A percentile compares a stretch with the other conserved stretches of the same genome.
These are phyloP conservation scores for Anastatus disparis DNA, from an alignment of 1,140 invertebrate species.

Conservation along the genomic window DNA sequence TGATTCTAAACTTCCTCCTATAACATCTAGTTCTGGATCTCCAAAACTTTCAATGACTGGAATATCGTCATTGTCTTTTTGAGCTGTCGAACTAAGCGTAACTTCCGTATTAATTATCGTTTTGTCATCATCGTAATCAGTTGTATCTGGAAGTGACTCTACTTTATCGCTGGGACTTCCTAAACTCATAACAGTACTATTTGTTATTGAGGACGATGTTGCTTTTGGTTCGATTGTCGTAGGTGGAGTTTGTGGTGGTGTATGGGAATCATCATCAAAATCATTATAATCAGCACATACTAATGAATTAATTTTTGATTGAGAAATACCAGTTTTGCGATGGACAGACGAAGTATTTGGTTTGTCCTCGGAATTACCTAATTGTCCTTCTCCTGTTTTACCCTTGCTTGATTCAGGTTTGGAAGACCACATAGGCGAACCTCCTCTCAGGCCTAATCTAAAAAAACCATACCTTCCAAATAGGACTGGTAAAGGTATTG, in stretches of 20 bases:
- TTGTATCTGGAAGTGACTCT: conserved; percentile 64
- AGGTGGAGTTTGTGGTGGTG: conserved; percentile 70
- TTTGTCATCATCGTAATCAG: conserved; percentile 73
- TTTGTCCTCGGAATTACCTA: conserved; percentile 53
- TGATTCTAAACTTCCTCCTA: conserved; percentile 70
- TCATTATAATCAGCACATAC: conserved; percentile 74
- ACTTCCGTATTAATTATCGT: conserved; percentile 71
- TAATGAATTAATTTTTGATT: conserved; percentile 69
- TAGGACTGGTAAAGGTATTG: conserved; percentile 64
- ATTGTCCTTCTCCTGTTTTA: conserved; percentile 61
- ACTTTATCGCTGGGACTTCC: conserved; percentile 59
- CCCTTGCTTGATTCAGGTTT: conserved; percentile 63
- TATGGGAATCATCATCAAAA: conserved; percentile 72
- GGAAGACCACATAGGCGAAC: conserved; percentile 77
- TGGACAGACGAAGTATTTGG: conserved; percentile 67
- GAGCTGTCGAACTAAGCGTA: conserved; percentile 70
- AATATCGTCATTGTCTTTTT: conserved; percentile 70
- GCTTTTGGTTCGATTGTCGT: conserved; percentile 51
- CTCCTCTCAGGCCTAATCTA: conserved; percentile 76
- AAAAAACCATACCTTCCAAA: conserved; percentile 69
- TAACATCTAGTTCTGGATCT: conserved; percentile 68
- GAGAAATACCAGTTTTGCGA: conserved; percentile 62
- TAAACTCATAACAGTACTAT: conserved; percentile 47
- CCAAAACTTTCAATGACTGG: conserved; percentile 71
- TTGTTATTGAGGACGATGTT: conserved; percentile 45